A percentile compares a stretch with the other conserved stretches of the same genome.
Conservation (phyloP, 2,797 vertebrate species). For the Gymnodraco acuticeps region DNA sequence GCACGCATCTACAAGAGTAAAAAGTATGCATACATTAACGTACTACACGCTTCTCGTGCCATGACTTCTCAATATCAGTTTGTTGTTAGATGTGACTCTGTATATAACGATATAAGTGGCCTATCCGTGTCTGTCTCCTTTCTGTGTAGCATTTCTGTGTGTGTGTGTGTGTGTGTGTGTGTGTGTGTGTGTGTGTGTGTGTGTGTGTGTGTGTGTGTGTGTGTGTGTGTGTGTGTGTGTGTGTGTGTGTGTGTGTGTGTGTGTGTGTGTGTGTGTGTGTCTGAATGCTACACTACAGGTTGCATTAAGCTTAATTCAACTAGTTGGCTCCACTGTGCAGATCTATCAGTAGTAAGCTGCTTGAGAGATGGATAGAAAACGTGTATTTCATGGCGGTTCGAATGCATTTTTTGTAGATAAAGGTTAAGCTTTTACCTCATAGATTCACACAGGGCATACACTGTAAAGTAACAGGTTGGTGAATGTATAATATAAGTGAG, state of each 20-base stretch:
- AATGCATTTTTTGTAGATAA: constrained; percentile 43
- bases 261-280: neutral
- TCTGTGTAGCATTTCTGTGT: too few species aligned
- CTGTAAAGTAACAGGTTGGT: constrained; percentile 23
- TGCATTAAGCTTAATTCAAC: constrained; percentile 38
- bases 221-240: neutral
- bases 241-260: neutral
- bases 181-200: neutral
- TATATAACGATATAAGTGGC: neutral
- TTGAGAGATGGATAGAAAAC: constrained; percentile 3
- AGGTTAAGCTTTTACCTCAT: constrained; percentile 37
- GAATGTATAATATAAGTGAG: neutral
- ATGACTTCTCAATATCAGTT: constrained; percentile 1
- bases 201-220: neutral
- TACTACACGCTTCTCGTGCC: neutral
- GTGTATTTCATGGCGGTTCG: constrained; percentile 38
- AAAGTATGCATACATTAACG: constrained; percentile 3
- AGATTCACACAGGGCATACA: constrained; percentile 26
- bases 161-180: neutral
- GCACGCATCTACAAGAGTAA: neutral
- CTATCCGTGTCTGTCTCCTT: constrained; percentile 4
- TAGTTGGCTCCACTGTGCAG: constrained; percentile 12
- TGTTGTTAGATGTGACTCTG: constrained; percentile 9
- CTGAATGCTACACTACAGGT: constrained; percentile 17
- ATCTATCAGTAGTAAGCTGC: constrained; percentile 29